Conservation (phyloP, 2,797 vertebrate genomes). For the Phylloscopus collybita region DNA sequence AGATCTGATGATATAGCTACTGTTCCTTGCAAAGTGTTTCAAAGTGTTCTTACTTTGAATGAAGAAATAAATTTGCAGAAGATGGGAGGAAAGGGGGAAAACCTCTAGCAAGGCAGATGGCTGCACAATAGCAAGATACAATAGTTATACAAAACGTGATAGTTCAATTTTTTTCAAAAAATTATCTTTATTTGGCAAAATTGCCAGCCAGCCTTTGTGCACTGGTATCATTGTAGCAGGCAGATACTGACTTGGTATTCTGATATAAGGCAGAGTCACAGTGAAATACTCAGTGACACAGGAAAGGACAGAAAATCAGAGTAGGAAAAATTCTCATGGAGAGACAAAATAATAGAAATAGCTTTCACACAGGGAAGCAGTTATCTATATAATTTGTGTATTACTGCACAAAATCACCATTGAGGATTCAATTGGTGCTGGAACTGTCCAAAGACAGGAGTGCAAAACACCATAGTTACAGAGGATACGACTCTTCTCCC, state of each 20-base stretch:
- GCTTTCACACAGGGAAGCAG: neutral
- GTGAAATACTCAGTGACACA: neutral
- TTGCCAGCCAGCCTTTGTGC: no score
- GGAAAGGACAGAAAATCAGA: neutral
- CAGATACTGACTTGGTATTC: neutral
- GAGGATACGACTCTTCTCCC: rapidly evolving
- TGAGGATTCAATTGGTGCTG: neutral
- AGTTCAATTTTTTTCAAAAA: no score
- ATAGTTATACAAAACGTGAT: no score
- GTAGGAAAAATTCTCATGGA: neutral
- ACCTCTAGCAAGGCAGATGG: neutral
- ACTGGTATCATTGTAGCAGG: conserved; percentile 18
- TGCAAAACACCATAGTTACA: neutral
- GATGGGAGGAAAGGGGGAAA: neutral
- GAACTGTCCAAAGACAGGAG: neutral
- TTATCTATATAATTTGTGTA: neutral
- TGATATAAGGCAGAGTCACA: neutral
- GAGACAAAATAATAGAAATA: neutral
- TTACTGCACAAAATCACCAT: neutral
- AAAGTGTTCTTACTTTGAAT: conserved; percentile 1
- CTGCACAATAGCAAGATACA: neutral
- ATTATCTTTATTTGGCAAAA: no score
- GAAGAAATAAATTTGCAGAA: conserved; percentile 24
- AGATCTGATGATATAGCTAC: neutral
- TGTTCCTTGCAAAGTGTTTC: conserved; percentile 11